Base-by-base conservation (phyloP, 2,113 vertebrate genomes). In the Nothoprocta perdicaria region DNA sequence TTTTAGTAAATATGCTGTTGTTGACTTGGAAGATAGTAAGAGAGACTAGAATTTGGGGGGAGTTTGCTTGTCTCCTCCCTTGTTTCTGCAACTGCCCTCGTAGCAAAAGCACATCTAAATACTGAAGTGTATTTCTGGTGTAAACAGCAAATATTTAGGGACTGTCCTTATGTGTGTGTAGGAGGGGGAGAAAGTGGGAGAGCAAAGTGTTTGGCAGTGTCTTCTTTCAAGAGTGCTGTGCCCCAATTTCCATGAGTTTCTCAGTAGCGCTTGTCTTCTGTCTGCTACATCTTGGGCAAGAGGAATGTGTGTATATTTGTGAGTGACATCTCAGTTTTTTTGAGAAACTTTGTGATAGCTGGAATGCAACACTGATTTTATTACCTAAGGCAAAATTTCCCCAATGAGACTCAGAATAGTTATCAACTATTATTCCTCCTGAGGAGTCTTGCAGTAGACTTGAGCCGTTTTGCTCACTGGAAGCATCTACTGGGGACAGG, bases 61-160 rank as follows among this genome's bases (percentile, higher is more conserved):
- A 75, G 26, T n/a, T 82, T 62, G 43, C 76, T 40, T 11, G 31
- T 79, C 35, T 67, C 81, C 73, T 69, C 4, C 79, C 57, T 29
- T 9, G 26, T 72, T 92, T 41, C 89, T 1, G 2, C 55, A 69
- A 13, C 58, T 93, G 67, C 88, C 87, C 45, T 76, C 86, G 76
- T 18, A 83, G 89, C 81, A 80, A 45, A 80, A 90, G 48, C 86
- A 7, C 29, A 74, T 69, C 53, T 27, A 53, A 86, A 75, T 73
- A 73, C 60, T 41, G 76, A 80, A 92, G 94, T 95, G 95, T 93
- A 90, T 92, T 94, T 95, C 81, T 93, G 91, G 38, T 90, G 55
- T 53, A 61, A 88, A 87, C 80, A 91, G 85, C 93, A 78, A 90
- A 86, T 88, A 88, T 95, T 90, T 90, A 84, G 86, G 76, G 82